These are phyloP conservation scores for Escarpia spicata DNA, from an alignment of 2,888 invertebrate genomes.

Conservation along the genomic window DNA sequence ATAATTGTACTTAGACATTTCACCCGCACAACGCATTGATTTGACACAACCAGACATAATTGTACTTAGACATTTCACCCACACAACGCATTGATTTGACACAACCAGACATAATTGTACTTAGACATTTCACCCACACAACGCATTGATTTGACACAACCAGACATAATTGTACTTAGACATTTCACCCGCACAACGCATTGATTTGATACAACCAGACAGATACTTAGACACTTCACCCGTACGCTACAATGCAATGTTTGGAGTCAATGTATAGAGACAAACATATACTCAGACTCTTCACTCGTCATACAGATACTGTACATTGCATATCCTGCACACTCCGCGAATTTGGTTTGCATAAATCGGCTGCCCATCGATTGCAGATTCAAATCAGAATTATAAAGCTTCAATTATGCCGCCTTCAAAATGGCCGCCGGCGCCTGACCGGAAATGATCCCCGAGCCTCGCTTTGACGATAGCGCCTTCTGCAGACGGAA, in stretches of 20 bases:
- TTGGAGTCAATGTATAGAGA: no score
- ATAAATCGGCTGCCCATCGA: background rate
- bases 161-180: no score
- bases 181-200: no score
- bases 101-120: no score
- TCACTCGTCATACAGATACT: no score
- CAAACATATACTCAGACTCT: no score
- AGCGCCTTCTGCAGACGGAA: background rate
- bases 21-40: background rate
- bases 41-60: background rate
- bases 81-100: background rate
- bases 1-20: no score
- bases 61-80: no score
- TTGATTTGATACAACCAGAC: no score
- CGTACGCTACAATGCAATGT: no score
- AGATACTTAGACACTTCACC: no score
- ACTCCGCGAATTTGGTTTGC: background rate
- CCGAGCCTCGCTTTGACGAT: background rate
- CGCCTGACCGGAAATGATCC: slow-evolving; percentile 4
- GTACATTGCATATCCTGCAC: no score
- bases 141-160: background rate
- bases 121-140: background rate
- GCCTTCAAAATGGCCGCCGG: slow-evolving; percentile 12
- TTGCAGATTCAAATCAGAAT: background rate
- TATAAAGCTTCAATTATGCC: slow-evolving; percentile 16